Evolutionary conservation across 2,797 vertebrate species (phyloP).

Genomic region (Cirrhinus molitorella): DNA sequence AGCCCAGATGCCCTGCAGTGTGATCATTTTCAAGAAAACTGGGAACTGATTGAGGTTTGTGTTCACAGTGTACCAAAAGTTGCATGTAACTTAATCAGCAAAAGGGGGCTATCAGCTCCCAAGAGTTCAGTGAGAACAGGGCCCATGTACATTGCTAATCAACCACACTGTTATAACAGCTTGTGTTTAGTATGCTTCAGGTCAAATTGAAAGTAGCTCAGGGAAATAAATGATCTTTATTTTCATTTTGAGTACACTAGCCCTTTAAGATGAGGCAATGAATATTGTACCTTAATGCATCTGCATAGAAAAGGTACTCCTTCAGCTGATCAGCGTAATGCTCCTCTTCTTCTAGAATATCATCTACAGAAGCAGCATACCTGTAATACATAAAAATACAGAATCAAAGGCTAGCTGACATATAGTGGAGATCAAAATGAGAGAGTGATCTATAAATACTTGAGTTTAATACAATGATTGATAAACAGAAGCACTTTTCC

Average conservation of each 20-base stretch:
- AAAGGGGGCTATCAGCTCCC: constrained; percentile 12
- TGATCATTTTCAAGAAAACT: constrained; percentile 4
- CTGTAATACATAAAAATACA: constrained; percentile 68
- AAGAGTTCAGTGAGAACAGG: neutral
- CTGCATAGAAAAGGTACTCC: constrained; percentile 96
- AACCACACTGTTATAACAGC: constrained; percentile 33
- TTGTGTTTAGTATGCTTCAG: constrained; percentile 10
- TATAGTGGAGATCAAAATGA: no score
- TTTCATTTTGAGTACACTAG: neutral
- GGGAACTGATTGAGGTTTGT: constrained; percentile 4
- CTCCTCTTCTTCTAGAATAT: constrained; percentile 96
- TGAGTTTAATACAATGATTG: no score
- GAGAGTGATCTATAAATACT: no score
- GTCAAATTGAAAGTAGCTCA: neutral
- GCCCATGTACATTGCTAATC: constrained; percentile 11
- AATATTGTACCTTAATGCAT: constrained; percentile 85
- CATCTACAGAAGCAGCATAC: constrained; percentile 94
- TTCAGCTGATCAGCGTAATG: constrained; percentile 97
- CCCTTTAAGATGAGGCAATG: neutral
- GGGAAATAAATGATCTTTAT: neutral
- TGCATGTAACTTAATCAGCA: constrained; percentile 27
- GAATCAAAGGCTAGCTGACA: neutral
- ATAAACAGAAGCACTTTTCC: no score
- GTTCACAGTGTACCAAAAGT: neutral
- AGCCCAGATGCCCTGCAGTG: neutral